A percentile compares a stretch with the other conserved stretches of the same genome.
Conservation (phyloP, 2,797 vertebrate species). For the Micropoecilia bifurca region DNA sequence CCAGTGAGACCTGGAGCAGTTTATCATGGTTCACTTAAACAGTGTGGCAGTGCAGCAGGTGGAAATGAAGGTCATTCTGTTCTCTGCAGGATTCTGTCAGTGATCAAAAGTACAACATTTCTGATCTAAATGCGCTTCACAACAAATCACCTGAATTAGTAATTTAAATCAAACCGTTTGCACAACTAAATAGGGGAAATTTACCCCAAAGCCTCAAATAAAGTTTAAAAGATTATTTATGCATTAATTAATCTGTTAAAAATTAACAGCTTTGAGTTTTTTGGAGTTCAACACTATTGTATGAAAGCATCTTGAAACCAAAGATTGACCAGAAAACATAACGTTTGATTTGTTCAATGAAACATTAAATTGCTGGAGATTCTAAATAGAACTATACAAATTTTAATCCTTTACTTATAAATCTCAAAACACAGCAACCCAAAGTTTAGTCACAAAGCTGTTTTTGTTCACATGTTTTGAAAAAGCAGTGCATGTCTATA, state of each 20-base stretch:
- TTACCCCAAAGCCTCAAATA: neutral
- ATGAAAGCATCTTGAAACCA: neutral
- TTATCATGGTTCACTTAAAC: neutral
- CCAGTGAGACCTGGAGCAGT: neutral
- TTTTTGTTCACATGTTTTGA: neutral
- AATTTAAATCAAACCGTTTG: neutral
- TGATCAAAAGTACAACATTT: neutral
- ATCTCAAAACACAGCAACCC: neutral
- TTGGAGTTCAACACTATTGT: neutral
- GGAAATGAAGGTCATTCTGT: neutral
- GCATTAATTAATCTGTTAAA: neutral
- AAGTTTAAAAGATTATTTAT: neutral
- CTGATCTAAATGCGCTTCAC: neutral
- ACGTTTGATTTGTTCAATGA: neutral
- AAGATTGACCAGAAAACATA: neutral
- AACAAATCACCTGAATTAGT: neutral
- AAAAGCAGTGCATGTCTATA: neutral
- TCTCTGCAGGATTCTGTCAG: neutral
- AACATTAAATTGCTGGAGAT: neutral
- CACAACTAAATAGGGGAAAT: neutral
- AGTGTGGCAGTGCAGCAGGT: conserved; percentile 44
- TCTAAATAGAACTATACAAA: neutral
- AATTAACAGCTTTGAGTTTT: neutral
- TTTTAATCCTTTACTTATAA: neutral
- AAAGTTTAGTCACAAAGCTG: neutral